Evolutionary conservation across 1,140 invertebrate species (phyloP).

Genomic region (Diachasma alloeum): DNA sequence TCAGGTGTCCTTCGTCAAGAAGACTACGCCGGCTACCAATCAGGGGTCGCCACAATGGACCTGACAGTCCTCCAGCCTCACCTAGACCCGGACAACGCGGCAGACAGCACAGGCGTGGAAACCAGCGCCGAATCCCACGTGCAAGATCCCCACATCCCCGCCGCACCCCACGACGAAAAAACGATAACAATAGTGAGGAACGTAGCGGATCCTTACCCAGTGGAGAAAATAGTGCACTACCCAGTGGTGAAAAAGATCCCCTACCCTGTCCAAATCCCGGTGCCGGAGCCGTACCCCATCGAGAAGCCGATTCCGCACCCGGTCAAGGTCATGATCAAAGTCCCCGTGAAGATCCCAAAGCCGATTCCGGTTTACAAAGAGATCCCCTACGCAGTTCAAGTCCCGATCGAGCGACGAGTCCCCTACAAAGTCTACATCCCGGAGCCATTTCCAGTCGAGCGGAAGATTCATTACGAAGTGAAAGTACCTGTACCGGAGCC

Average conservation of each 20-base stretch:
- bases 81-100: not conserved
- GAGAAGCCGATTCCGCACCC: conserved; percentile 57
- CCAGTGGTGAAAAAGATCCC: conserved; percentile 57
- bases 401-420: conserved; percentile 15
- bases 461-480: conserved; percentile 71
- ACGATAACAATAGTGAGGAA: conserved; percentile 61
- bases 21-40: conserved; percentile 13
- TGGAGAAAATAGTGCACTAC: conserved; percentile 57
- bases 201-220: conserved; percentile 57
- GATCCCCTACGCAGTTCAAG: conserved; percentile 19
- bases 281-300: conserved; percentile 68
- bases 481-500: conserved; percentile 71
- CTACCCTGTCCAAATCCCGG: conserved; percentile 68
- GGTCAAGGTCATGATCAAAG: conserved; percentile 55
- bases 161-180: conserved; percentile 64
- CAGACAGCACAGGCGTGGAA: conserved; percentile 24
- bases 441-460: conserved; percentile 72
- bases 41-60: conserved; percentile 24
- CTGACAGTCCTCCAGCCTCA: conserved; percentile 16
- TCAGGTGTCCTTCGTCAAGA: conserved; percentile 26
- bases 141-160: conserved; percentile 7
- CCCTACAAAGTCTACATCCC: conserved; percentile 67
- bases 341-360: conserved; percentile 58
- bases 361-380: conserved; percentile 58
- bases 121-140: not conserved